Conservation (phyloP, 1,140 invertebrate species). For the Lepidurus apus region DNA sequence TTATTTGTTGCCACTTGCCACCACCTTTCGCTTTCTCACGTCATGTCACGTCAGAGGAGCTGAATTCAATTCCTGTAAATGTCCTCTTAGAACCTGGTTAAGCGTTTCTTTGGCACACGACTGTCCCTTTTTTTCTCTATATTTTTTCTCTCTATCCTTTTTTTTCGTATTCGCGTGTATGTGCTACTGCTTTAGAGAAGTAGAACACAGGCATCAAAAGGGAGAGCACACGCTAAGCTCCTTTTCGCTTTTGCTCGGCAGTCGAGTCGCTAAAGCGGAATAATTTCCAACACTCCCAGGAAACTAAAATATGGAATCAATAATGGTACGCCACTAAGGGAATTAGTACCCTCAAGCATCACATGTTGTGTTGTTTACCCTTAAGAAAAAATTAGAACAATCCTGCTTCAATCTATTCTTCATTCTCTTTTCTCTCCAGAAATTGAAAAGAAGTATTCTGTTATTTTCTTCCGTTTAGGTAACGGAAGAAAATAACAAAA, state of each 20-base stretch:
- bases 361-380: too few relatives aligned
- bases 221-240: background rate
- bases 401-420: too few relatives aligned
- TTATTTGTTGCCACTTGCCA: background rate
- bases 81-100: background rate
- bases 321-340: background rate
- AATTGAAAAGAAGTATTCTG: too few relatives aligned
- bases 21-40: background rate
- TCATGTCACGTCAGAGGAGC: background rate
- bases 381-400: too few relatives aligned
- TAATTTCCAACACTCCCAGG: background rate
- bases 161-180: background rate
- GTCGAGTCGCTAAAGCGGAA: background rate
- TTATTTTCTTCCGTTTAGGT: too few relatives aligned
- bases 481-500: too few relatives aligned
- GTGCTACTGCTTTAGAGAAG: background rate
- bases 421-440: too few relatives aligned
- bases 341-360: too few relatives aligned
- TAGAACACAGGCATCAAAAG: background rate
- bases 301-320: background rate
- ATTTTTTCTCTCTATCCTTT: background rate
- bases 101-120: background rate
- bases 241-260: background rate
- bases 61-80: conserved; percentile 20
- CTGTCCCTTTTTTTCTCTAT: background rate